phyloP scores from a whole-genome alignment of 2,797 vertebrate genomes.

The Columba guinea region DNA sequence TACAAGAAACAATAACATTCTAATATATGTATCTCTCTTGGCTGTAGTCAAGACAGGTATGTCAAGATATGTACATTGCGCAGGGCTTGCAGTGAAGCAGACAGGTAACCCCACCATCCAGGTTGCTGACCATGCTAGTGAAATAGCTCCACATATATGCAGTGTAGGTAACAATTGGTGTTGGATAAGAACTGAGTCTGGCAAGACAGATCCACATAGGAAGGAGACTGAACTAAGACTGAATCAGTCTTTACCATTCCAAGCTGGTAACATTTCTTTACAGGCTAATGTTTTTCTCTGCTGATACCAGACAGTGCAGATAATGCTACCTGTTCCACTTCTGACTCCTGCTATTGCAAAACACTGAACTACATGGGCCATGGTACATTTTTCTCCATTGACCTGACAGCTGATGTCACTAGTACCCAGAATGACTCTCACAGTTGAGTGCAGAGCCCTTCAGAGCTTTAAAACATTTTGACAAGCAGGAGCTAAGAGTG shows the following conservation, averaged over 20 bases:
- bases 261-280: not conserved
- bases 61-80: not conserved
- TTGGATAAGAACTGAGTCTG: not conserved
- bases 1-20: not conserved
- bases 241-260: not conserved
- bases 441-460: not conserved
- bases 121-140: not conserved
- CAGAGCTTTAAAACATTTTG: not conserved
- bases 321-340: not conserved
- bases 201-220: not conserved
- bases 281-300: not conserved
- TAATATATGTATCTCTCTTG: not conserved
- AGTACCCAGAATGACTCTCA: not conserved
- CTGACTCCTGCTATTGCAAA: not conserved
- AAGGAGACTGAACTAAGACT: not conserved
- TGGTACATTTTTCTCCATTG: not conserved
- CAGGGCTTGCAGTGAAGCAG: not conserved
- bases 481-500: not conserved
- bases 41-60: not conserved
- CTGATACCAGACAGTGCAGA: not conserved
- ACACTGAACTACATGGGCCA: not conserved
- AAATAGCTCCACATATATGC: not conserved
- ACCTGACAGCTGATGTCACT: not conserved
- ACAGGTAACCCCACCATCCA: not conserved
- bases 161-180: fast-evolving